A percentile compares a stretch with the other conserved stretches of the same genome.
phyloP scores from a whole-genome alignment of 2,797 vertebrate genomes.

The Malurus splendens region DNA sequence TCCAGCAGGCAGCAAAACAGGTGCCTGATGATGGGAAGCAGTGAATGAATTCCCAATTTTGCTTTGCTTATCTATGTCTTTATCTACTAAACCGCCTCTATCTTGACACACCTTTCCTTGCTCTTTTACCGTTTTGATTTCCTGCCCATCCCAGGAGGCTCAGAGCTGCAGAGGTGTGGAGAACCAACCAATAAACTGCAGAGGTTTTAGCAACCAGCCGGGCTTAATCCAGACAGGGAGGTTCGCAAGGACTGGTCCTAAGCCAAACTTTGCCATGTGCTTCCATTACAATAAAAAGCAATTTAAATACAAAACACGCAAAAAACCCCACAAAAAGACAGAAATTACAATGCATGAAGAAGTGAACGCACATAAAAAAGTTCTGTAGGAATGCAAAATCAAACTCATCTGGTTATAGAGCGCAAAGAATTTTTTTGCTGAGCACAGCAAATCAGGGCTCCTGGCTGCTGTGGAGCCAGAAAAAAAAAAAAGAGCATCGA shows the following conservation, averaged over 20 bases:
- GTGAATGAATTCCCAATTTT: not conserved
- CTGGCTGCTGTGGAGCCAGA: not conserved
- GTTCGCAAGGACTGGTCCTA: not conserved
- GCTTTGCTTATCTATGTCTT: not conserved
- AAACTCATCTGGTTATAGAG: not conserved
- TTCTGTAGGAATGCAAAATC: not conserved
- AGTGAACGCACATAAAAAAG: not conserved
- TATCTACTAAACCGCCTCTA: not conserved
- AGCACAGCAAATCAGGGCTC: not conserved
- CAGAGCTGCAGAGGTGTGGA: fast-evolving
- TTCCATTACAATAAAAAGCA: not conserved
- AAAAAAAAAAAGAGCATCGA: fast-evolving
- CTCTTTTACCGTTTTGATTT: not conserved
- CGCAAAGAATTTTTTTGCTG: not conserved
- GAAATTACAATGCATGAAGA: fast-evolving
- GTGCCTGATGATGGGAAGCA: fast-evolving
- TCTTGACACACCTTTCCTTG: not conserved
- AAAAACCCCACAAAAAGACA: fast-evolving
- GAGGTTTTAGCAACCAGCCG: fast-evolving
- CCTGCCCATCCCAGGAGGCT: not conserved
- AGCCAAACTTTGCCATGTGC: not conserved
- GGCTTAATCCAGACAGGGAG: not conserved
- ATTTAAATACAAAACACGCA: not conserved
- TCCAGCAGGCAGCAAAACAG: not conserved
- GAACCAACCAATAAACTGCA: not conserved